phyloP scores from a whole-genome alignment of 2,113 vertebrate genomes.

The Origma solitaria region DNA sequence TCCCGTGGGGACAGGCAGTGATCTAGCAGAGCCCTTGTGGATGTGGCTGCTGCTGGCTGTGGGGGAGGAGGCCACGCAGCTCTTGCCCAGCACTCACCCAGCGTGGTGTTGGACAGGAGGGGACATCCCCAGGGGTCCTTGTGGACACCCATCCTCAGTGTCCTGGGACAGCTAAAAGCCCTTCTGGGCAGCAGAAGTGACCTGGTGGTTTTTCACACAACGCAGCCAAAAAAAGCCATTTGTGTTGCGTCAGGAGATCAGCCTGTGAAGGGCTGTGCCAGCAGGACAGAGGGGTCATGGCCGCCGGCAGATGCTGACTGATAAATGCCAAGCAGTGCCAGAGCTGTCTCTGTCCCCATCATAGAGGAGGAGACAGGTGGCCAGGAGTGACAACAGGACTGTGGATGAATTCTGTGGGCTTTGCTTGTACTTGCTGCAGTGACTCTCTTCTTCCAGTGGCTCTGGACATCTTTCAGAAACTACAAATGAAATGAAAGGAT shows the following conservation, averaged over 20 bases:
- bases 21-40: not conserved
- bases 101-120: not conserved
- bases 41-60: not conserved
- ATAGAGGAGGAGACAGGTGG: not conserved
- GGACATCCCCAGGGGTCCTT: too few species aligned
- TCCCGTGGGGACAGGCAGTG: not conserved
- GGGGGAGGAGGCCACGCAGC: not conserved
- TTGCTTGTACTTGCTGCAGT: fast-evolving
- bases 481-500: not conserved
- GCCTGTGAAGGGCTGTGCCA: not conserved
- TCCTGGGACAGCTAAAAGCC: not conserved
- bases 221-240: not conserved
- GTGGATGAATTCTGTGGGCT: not conserved
- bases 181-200: not conserved
- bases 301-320: not conserved
- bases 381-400: not conserved
- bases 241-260: not conserved
- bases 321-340: not conserved
- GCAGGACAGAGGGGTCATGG: not conserved
- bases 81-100: not conserved
- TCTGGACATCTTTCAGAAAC: not conserved
- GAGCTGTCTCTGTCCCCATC: not conserved
- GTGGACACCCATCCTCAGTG: fast-evolving
- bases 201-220: not conserved
- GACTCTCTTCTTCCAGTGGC: not conserved